Evolutionary conservation across 2,113 vertebrate species (phyloP).

Genomic region (Lipophrys pholis): DNA sequence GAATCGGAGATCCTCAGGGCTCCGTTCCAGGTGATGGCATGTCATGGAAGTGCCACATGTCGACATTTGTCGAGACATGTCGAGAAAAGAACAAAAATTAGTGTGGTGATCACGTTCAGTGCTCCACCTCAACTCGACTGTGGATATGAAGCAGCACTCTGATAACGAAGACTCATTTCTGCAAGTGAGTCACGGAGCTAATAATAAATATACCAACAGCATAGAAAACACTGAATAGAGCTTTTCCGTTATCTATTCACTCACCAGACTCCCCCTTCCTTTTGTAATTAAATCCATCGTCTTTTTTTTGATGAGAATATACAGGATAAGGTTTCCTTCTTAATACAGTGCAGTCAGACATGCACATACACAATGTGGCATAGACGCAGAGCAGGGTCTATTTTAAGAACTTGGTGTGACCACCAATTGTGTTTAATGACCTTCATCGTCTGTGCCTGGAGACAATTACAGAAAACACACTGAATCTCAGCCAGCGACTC

Average conservation of each 20-base stretch:
- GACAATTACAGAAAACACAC: constrained; percentile 17
- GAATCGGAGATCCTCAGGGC: constrained; percentile 49
- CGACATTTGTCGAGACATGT: not conserved
- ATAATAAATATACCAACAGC: constrained; percentile 57
- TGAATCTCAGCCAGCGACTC: not conserved
- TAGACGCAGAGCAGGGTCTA: constrained; percentile 8
- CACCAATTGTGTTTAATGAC: constrained; percentile 28
- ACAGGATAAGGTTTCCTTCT: not conserved
- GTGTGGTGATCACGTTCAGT: too few relatives aligned
- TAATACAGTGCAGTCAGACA: constrained; percentile 11
- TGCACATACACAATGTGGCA: not conserved
- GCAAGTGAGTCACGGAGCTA: constrained; percentile 54
- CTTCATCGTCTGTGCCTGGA: not conserved
- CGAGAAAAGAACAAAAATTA: too few relatives aligned
- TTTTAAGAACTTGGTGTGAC: constrained; percentile 40
- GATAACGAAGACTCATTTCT: constrained; percentile 4
- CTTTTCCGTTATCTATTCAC: constrained; percentile 19
- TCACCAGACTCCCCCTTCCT: constrained; percentile 19
- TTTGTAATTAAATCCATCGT: constrained; percentile 24
- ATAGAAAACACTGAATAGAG: constrained; percentile 41
- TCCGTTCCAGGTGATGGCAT: constrained; percentile 39
- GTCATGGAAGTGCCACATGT: constrained; percentile 24
- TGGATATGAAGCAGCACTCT: constrained; percentile 16
- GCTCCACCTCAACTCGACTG: too few relatives aligned
- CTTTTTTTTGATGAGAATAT: constrained; percentile 9